Percentiles rank a stretch among this genome's conserved stretches.
phyloP scores from a whole-genome alignment of 2,797 vertebrate genomes.

The Aeoliscus strigatus region DNA sequence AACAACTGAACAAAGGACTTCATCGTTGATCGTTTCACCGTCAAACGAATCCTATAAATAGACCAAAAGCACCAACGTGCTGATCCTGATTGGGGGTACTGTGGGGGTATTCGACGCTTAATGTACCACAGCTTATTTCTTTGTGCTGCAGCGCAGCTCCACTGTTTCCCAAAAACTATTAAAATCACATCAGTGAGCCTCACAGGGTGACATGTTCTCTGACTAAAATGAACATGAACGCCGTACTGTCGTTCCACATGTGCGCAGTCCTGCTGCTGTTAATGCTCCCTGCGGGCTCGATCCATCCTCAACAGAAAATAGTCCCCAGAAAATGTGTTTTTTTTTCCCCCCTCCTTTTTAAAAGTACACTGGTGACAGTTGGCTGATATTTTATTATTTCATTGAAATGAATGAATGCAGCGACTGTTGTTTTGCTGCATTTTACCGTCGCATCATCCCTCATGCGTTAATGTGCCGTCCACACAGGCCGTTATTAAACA shows the following conservation, averaged over 20 bases:
- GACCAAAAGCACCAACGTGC: constrained; percentile 2
- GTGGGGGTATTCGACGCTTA: constrained; percentile 8
- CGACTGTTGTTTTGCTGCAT: no score
- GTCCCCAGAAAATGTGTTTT: background rate
- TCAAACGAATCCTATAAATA: constrained; percentile 14
- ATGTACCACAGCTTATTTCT: constrained; percentile 3
- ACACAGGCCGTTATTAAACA: constrained; percentile 16
- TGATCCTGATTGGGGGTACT: constrained; percentile 1
- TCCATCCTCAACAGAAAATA: constrained; percentile 7
- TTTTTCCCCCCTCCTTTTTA: constrained; percentile 6
- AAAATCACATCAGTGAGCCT: background rate
- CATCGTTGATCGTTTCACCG: background rate
- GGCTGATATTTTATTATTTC: no score
- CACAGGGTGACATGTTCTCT: constrained; percentile 3
- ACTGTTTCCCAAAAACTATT: constrained; percentile 5
- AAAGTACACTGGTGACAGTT: no score
- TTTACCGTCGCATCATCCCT: no score
- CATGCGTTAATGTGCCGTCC: constrained; percentile 17
- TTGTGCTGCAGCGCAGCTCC: background rate
- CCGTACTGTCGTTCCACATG: background rate
- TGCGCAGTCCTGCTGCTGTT: constrained; percentile 2
- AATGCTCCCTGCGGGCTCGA: background rate
- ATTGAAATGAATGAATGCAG: background rate
- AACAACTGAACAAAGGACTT: no score
- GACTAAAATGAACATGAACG: constrained; percentile 6